Evolutionary conservation across 1,140 invertebrate species (phyloP).

Genomic region (Pseudomyrmex concolor): DNA sequence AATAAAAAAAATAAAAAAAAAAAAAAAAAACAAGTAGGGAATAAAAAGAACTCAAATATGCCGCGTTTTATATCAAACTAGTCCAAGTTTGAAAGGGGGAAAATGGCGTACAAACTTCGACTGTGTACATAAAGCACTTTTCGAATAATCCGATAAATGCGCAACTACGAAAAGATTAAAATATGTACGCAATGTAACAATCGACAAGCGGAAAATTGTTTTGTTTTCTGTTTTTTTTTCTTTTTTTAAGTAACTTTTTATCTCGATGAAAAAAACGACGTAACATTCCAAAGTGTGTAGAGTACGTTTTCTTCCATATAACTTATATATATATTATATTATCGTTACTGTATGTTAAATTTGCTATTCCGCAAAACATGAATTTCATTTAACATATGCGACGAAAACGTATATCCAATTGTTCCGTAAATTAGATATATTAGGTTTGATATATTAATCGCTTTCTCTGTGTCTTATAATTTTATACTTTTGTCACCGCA

Average conservation of each 20-base stretch:
- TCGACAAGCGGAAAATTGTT: not conserved
- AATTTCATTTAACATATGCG: not conserved
- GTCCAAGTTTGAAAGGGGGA: slow-evolving; percentile 72
- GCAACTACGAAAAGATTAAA: slow-evolving; percentile 36
- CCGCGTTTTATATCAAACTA: slow-evolving; percentile 78
- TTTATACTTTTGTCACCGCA: slow-evolving; percentile 42
- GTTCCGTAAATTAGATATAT: not conserved
- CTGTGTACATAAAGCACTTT: slow-evolving; percentile 59
- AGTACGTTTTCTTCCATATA: slow-evolving; percentile 50
- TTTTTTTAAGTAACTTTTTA: slow-evolving; percentile 54
- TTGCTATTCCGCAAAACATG: slow-evolving; percentile 1
- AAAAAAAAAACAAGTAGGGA: slow-evolving; percentile 20
- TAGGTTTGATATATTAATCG: slow-evolving; percentile 42
- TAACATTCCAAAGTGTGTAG: slow-evolving; percentile 69
- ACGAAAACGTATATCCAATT: slow-evolving; percentile 30
- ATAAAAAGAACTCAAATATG: slow-evolving; percentile 63
- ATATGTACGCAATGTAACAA: slow-evolving; percentile 31
- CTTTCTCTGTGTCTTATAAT: slow-evolving; percentile 50
- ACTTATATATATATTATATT: not conserved
- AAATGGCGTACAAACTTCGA: slow-evolving; percentile 54
- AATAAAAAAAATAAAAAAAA: slow-evolving; percentile 19
- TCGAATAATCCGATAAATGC: slow-evolving; percentile 55
- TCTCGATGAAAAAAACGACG: slow-evolving; percentile 2
- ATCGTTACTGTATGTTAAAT: slow-evolving; percentile 25
- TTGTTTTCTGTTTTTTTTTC: slow-evolving; percentile 9